These are phyloP conservation scores for Sus scrofa DNA, from an alignment of 2,113 vertebrate genomes.

Conservation along the genomic window T2T-Sscrofa CM000826.6:56861001-56861500, in stretches of 20 bases:
- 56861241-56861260: neutral
- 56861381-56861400: neutral
- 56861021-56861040: neutral
- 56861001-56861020: neutral
- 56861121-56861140: neutral
- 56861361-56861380: neutral
- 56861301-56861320: neutral
- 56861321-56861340: neutral
- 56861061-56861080: neutral
- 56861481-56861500: neutral
- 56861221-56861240: neutral
- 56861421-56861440: neutral
- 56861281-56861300: neutral
- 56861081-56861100: neutral
- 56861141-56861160: neutral
- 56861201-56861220: neutral
- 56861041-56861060: neutral
- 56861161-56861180: neutral
- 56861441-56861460: neutral
- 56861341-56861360: neutral
- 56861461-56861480: neutral
- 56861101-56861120: neutral
- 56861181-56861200: neutral
- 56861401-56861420: neutral
- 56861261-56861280: neutral